Evolutionary conservation across 2,113 vertebrate genomes (phyloP), one percentile per base, ranked within the genome.

Genomic region (Thymallus thymallus): DNA sequence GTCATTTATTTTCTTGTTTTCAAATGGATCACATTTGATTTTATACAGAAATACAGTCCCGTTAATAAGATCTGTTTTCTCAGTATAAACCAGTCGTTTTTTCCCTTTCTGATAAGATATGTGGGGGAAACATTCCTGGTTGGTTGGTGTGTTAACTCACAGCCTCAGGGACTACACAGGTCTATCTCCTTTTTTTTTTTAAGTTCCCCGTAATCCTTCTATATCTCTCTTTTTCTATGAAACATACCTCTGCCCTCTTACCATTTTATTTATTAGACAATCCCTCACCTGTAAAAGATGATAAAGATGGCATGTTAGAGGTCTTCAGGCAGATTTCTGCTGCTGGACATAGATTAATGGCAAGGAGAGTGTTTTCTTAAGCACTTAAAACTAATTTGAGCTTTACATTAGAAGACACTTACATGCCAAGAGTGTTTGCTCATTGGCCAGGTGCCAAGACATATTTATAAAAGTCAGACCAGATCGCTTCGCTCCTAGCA

Each of bases 331-430:
- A 72, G 77, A 51, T 76, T 51, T 75, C 71, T 51, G 74, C 86
- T 84, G 80, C 85, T 62, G 79, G 79, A 60, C 67, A 68, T 81
- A 69, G 82, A 82, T 80, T 86, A 73, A 81, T 80, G 72, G 67
- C 56, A 69, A 78, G 76, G 65, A 61, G 73, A 84, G 80, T 41
- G 70, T 82, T 86, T 87, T n/a, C 83, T 87, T 88, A 65, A 88
- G 83, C 84, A 83, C 82, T 79, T 69, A 69, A 78, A 87, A 91
- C 90, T 88, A 90, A 91, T 90, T 86, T 85, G 82, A 87, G 83
- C 82, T 88, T 85, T 86, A 88, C 84, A 87, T 87, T 88, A 70
- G 73, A 86, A 81, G 87, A 88, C 84, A 78, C 82, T 73, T 71
- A 89, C 88, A 88, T 88, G 85, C 86, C 85, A 88, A 83, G 90